Percentiles rank a stretch among this genome's conserved stretches.
Evolutionary conservation across 2,797 vertebrate species (phyloP).

Genomic region (Sardinella longiceps): DNA sequence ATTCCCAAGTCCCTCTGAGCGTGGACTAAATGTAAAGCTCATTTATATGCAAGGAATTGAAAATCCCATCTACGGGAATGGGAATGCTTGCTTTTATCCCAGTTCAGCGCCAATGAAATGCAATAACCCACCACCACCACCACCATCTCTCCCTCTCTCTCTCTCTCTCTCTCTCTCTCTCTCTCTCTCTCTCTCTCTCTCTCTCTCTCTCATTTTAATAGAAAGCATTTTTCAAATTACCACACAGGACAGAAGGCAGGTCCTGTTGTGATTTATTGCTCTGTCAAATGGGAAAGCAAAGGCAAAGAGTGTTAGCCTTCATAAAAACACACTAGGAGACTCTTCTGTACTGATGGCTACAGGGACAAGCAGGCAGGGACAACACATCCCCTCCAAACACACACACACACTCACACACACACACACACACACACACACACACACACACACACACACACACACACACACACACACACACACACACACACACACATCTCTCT

Average conservation of each 20-base stretch:
- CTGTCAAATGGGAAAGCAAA: background rate
- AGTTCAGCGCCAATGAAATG: background rate
- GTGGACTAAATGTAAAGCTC: background rate
- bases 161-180: background rate
- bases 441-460: too few species aligned
- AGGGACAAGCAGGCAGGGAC: background rate
- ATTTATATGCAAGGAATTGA: background rate
- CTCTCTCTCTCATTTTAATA: slow-evolving; percentile 7
- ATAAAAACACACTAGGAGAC: background rate
- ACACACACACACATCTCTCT: too few species aligned
- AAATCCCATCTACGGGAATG: background rate
- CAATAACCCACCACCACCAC: background rate
- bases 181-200: background rate
- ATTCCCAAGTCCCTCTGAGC: background rate
- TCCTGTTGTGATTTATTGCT: slow-evolving; percentile 3
- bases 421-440: too few species aligned
- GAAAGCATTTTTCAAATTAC: slow-evolving; percentile 11
- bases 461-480: too few species aligned
- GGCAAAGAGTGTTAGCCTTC: background rate
- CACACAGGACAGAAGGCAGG: background rate
- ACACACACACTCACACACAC: too few species aligned
- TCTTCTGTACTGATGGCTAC: background rate
- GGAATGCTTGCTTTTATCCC: background rate
- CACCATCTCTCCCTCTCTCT: background rate
- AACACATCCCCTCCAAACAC: background rate